Base-by-base conservation (phyloP, 1,140 invertebrate species). In the Pentalonia nigronervosa region DNA sequence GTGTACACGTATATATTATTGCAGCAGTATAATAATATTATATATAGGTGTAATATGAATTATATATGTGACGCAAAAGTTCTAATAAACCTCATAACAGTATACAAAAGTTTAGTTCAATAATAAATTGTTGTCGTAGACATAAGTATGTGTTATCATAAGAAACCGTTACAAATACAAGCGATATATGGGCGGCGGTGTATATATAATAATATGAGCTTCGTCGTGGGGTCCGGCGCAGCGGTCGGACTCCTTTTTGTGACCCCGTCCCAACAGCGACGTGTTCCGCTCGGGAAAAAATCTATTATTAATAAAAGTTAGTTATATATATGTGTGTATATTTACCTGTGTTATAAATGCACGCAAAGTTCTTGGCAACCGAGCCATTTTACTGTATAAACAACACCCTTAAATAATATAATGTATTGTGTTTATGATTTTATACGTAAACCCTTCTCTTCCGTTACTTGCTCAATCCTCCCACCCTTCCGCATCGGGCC, bases 351-450 rank as follows among this genome's bases (percentile, higher is more conserved):
- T 17, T 41, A 41, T 83, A 41, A 36, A 83, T 48, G 30, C 91
- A 92, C 91, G 91, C 91, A 21, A 92, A 92, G 60, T 92, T 92
- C 91, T 92, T 92, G 91, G 91, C 91, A 92, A 92, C 91, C 91
- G 76, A 92, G 47, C 67, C 91, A 76, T 92, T 92, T 92, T 92
- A 83, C 91, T 92, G 91, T 92, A 92, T 92, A 92, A 92, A 92
- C 91, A 92, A 92, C 91, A 92, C 91, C 91, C 91, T 92, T 92
- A 92, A 89, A 92, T 92, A 92, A 92, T 92, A 92, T 92, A 92
- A 92, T 83, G 45, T 34, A 76, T 81, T 81, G 91, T 81, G 91
- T 92, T 92, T 92, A 92, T 89, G 88, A 89, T 89, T 89, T 89
- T 56, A 56, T 48, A 50, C 48, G 48, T 88, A 87, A 87, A 45